A percentile compares a stretch with the other conserved stretches of the same genome.
Evolutionary conservation across 2,113 vertebrate genomes (phyloP).

Genomic region (Zosterops borbonicus): DNA sequence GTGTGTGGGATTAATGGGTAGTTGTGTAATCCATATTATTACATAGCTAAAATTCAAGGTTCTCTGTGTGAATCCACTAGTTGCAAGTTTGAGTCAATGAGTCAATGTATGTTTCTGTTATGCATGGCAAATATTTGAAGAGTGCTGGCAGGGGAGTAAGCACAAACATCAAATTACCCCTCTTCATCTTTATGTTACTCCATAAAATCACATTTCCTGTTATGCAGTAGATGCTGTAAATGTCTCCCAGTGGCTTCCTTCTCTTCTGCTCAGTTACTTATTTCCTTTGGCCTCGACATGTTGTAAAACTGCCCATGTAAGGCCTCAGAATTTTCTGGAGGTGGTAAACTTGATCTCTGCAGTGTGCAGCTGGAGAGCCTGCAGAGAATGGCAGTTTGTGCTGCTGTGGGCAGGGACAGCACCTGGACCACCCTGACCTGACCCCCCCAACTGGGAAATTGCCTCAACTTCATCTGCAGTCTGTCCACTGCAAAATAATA

Average conservation of each 20-base stretch:
- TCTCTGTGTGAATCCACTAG: background rate
- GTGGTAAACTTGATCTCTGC: rapidly evolving
- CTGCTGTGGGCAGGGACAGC: background rate
- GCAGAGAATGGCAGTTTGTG: background rate
- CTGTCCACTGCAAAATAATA: background rate
- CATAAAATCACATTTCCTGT: background rate
- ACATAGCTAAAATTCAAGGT: background rate
- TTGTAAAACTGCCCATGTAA: background rate
- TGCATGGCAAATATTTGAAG: background rate
- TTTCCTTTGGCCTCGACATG: rapidly evolving
- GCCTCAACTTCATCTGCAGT: background rate
- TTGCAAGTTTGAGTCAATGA: background rate
- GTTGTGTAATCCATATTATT: background rate
- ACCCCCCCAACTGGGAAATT: background rate
- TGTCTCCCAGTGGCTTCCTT: background rate
- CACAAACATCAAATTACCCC: background rate
- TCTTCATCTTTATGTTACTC: background rate
- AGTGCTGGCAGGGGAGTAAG: background rate
- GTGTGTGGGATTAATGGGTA: background rate
- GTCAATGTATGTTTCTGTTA: background rate
- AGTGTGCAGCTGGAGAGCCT: background rate
- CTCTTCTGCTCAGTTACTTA: background rate
- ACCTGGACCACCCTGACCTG: background rate
- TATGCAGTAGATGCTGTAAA: background rate
- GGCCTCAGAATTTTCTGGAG: background rate